Evolutionary conservation across 2,888 invertebrate genomes (phyloP).

Genomic region (Meandrusa payeni): DNA sequence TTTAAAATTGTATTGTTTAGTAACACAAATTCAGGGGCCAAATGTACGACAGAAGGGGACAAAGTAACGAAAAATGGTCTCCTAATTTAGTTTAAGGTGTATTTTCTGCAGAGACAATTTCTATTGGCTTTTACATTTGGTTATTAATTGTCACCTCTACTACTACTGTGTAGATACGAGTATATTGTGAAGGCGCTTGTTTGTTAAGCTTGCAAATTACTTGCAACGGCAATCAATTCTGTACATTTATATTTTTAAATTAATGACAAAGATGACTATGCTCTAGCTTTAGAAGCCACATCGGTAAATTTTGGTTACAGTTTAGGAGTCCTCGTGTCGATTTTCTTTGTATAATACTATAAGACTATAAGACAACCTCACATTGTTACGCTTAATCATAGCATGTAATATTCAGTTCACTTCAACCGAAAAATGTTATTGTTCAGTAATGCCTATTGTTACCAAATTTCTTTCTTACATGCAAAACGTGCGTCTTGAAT

Average conservation of each 20-base stretch:
- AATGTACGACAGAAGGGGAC: slow-evolving; percentile 70
- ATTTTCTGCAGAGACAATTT: slow-evolving; percentile 31
- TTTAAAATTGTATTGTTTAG: slow-evolving; percentile 39
- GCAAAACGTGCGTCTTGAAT: no score
- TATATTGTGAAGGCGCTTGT: slow-evolving; percentile 6
- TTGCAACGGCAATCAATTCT: slow-evolving; percentile 11
- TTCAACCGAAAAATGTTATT: slow-evolving; percentile 25
- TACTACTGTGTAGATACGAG: slow-evolving; percentile 10
- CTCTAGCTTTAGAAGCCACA: background rate
- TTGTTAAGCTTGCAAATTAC: slow-evolving; percentile 9
- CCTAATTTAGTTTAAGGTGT: slow-evolving; percentile 65
- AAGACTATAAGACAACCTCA: slow-evolving; percentile 39
- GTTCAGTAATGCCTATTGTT: slow-evolving; percentile 8
- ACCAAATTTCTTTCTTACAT: no score
- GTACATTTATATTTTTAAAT: slow-evolving; percentile 8
- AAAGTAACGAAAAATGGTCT: slow-evolving; percentile 63
- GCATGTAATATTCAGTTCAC: slow-evolving; percentile 38
- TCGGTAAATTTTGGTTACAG: background rate
- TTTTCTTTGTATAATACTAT: slow-evolving; percentile 30
- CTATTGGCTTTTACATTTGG: slow-evolving; percentile 12
- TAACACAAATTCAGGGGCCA: slow-evolving; percentile 71
- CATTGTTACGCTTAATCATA: slow-evolving; percentile 49
- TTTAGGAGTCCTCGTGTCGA: slow-evolving; percentile 10
- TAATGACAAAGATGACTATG: slow-evolving; percentile 6
- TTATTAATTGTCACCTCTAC: background rate